A percentile compares a stretch with the other conserved stretches of the same genome.
These are phyloP conservation scores for Thalassophryne amazonica DNA, from an alignment of 2,797 vertebrate species.

Conservation along the genomic window DNA sequence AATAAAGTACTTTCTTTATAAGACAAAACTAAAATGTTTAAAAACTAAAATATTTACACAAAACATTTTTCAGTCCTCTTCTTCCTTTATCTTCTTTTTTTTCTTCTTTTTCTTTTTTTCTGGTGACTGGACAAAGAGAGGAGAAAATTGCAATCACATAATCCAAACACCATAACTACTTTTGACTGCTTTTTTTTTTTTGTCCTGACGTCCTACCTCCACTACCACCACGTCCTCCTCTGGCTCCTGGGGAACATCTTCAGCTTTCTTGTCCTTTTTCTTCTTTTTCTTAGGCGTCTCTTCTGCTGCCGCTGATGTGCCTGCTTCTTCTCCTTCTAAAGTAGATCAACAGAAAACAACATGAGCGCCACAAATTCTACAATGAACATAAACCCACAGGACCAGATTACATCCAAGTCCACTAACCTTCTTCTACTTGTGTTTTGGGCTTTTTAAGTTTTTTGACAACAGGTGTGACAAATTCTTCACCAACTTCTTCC, in stretches of 20 bases:
- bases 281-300: constrained; percentile 80
- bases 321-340: constrained; percentile 40
- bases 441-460: constrained; percentile 88
- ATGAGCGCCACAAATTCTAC: neutral
- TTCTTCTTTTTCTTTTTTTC: constrained; percentile 77
- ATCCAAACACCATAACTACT: too few relatives aligned
- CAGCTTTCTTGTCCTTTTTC: constrained; percentile 66
- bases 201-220: constrained; percentile 34
- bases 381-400: fast-evolving
- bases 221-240: constrained; percentile 32
- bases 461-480: constrained; percentile 71
- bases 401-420: fast-evolving
- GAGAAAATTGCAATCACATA: neutral
- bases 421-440: constrained; percentile 68
- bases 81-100: constrained; percentile 68
- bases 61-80: constrained; percentile 76
- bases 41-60: constrained; percentile 49
- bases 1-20: neutral
- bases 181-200: neutral
- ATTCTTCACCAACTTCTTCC: constrained; percentile 57
- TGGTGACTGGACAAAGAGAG: constrained; percentile 48
- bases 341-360: fast-evolving
- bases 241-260: constrained; percentile 21
- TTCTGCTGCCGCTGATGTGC: constrained; percentile 37
- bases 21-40: constrained; percentile 33